phyloP scores from a whole-genome alignment of 2,797 vertebrate species.

The Sarcoramphus papa region DNA sequence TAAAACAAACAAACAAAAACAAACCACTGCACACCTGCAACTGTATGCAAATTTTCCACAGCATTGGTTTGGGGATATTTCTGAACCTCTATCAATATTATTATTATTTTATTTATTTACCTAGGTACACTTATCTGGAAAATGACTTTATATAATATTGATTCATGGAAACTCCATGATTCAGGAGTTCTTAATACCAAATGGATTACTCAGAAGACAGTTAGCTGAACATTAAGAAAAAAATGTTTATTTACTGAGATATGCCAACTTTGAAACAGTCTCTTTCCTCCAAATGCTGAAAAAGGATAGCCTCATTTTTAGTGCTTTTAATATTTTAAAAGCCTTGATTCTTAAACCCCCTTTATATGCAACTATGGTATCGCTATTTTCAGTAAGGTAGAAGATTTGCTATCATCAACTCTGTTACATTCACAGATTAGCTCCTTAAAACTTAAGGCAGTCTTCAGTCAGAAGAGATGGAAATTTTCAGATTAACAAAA shows the following conservation, averaged over 20 bases:
- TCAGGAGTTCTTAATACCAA: constrained; percentile 16
- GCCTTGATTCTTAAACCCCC: neutral
- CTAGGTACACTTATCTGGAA: neutral
- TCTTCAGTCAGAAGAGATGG: neutral
- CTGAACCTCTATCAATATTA: constrained; percentile 1
- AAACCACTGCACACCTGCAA: no score
- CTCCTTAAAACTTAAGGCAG: neutral
- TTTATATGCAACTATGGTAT: neutral
- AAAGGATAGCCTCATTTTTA: neutral
- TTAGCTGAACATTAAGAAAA: neutral
- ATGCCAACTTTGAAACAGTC: neutral
- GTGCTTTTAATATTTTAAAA: neutral
- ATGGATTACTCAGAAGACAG: neutral
- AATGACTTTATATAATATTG: constrained; percentile 35
- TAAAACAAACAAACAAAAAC: no score
- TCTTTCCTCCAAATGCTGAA: neutral
- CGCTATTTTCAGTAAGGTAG: neutral
- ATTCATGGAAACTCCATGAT: constrained; percentile 6
- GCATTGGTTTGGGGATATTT: constrained; percentile 15
- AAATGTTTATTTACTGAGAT: neutral
- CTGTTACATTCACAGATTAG: neutral
- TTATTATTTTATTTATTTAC: neutral
- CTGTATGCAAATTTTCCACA: neutral
- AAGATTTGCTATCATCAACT: neutral
- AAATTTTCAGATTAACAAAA: neutral